Conservation (phyloP, 2,888 invertebrate species). For the Limenitis camilla region DNA sequence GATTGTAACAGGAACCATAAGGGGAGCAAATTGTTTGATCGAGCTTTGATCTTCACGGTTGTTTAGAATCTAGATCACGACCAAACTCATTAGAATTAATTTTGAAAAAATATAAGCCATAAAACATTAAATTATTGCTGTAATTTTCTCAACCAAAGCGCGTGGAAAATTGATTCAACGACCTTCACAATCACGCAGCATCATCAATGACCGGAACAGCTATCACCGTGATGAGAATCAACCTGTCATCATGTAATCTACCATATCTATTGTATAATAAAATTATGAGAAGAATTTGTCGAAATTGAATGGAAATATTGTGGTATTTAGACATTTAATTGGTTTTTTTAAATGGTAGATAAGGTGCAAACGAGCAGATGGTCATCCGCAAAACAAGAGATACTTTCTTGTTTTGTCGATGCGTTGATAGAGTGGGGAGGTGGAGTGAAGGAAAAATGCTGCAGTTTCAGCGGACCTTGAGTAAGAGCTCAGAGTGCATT, state of each 20-base stretch:
- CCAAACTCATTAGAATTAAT: not conserved
- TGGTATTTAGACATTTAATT: no score
- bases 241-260: not conserved
- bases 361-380: no score
- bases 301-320: not conserved
- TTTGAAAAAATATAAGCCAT: not conserved
- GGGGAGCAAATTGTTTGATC: no score
- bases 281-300: not conserved
- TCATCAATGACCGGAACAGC: conserved; percentile 13
- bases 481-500: no score
- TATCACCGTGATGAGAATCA: conserved; percentile 5
- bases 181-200: conserved; percentile 6
- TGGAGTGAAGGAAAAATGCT: no score
- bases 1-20: no score
- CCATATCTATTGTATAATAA: not conserved
- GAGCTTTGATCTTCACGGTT: no score
- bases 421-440: no score
- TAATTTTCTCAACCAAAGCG: conserved; percentile 15
- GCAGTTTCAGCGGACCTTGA: no score
- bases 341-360: no score
- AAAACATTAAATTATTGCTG: conserved; percentile 8
- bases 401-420: no score
- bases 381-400: no score
- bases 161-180: conserved; percentile 12
- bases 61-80: not conserved